These are phyloP conservation scores for Axis porcinus DNA, from an alignment of 2,113 vertebrate species.

Conservation along the genomic window DNA sequence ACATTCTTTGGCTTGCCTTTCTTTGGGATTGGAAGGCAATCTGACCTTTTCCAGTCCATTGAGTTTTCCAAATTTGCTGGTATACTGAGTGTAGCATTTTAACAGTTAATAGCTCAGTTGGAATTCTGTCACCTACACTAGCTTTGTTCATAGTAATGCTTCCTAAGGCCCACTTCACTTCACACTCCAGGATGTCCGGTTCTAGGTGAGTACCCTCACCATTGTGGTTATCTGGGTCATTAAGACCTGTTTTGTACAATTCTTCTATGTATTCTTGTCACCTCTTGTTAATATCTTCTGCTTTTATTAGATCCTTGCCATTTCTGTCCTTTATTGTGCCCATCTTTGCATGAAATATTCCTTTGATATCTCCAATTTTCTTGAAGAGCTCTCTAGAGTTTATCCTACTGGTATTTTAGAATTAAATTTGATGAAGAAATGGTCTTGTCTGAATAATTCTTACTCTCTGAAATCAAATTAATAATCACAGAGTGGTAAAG, in stretches of 20 bases:
- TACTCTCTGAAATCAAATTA: background rate
- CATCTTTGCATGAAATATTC: background rate
- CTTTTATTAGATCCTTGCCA: background rate
- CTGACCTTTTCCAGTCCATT: background rate
- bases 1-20: background rate
- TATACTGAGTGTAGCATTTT: background rate
- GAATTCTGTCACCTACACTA: background rate
- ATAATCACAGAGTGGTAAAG: background rate
- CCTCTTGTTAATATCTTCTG: background rate
- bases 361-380: background rate
- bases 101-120: background rate
- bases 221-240: background rate
- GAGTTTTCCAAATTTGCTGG: background rate
- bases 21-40: background rate
- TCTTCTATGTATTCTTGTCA: background rate
- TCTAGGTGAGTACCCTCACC: background rate
- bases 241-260: background rate
- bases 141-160: background rate
- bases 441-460: background rate
- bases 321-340: background rate
- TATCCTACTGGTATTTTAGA: background rate
- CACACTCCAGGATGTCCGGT: background rate
- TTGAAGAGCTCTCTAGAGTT: background rate
- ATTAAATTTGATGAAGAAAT: background rate
- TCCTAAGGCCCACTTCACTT: background rate